Evolutionary conservation across 2,888 invertebrate genomes (phyloP).

Genomic region (Drosophila quinaria): DNA sequence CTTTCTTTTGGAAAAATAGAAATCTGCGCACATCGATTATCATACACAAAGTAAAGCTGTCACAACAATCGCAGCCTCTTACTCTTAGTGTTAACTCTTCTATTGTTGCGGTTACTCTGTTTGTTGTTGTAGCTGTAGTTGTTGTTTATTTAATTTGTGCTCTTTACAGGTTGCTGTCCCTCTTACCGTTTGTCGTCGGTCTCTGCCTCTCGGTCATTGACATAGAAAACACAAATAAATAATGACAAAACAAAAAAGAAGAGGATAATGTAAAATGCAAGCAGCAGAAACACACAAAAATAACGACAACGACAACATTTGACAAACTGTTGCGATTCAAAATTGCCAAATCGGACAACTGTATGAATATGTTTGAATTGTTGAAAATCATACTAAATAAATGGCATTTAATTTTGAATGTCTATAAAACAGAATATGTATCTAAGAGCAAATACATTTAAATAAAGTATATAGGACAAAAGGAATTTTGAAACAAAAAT

Average conservation of each 20-base stretch:
- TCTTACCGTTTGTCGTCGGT: constrained; percentile 17
- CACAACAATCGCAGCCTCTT: constrained; percentile 21
- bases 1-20: constrained; percentile 54
- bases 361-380: neutral
- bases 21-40: constrained; percentile 37
- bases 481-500: neutral
- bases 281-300: constrained; percentile 26
- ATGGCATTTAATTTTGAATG: neutral
- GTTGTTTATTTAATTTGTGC: constrained; percentile 31
- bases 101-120: constrained; percentile 3
- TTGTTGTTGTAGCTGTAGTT: constrained; percentile 11
- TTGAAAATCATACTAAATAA: neutral
- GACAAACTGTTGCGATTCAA: constrained; percentile 27
- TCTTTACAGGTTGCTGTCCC: constrained; percentile 33
- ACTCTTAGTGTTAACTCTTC: constrained; percentile 16
- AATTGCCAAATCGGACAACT: neutral
- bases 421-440: neutral
- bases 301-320: constrained; percentile 36
- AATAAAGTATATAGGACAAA: neutral
- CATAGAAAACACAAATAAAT: constrained; percentile 43
- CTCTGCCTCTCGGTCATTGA: constrained; percentile 57
- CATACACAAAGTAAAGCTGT: constrained; percentile 11
- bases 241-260: constrained; percentile 2
- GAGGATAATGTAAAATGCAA: constrained; percentile 22
- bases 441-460: neutral